Evolutionary conservation across 2,797 vertebrate species (phyloP).

Genomic region (Premnoplex brunnescens): DNA sequence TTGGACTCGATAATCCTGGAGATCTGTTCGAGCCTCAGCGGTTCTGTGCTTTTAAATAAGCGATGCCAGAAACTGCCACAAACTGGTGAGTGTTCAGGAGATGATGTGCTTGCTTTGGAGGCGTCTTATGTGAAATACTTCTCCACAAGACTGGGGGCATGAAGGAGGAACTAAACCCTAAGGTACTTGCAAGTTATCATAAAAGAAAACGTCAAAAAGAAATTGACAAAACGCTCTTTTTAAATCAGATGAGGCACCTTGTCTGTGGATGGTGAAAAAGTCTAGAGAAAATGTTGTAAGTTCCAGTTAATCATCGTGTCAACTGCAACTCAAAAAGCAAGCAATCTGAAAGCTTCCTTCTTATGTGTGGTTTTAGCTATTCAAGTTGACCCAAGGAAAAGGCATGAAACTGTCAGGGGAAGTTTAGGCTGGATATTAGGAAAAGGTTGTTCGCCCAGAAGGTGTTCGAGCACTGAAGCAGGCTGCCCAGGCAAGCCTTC

Average conservation of each 20-base stretch:
- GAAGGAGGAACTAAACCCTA: background rate
- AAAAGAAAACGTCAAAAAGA: background rate
- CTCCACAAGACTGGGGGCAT: background rate
- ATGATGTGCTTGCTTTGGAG: background rate
- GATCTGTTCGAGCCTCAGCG: background rate
- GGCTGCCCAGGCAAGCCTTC: background rate
- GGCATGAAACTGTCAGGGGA: background rate
- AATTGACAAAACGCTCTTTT: fast-evolving
- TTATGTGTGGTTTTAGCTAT: background rate
- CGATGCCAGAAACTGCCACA: background rate
- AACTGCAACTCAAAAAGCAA: background rate
- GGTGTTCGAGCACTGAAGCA: no score
- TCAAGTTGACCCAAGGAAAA: background rate
- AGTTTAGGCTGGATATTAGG: background rate
- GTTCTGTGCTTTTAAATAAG: background rate
- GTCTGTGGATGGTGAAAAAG: background rate
- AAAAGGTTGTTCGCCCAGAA: background rate
- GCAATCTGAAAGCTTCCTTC: background rate
- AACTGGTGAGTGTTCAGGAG: background rate
- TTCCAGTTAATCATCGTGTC: background rate
- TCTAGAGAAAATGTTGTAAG: background rate
- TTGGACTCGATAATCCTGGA: background rate
- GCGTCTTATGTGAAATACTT: background rate
- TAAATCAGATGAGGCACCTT: background rate
- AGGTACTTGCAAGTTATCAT: background rate